Conservation (phyloP, 2,113 vertebrate genomes). For the Menura novaehollandiae region DNA sequence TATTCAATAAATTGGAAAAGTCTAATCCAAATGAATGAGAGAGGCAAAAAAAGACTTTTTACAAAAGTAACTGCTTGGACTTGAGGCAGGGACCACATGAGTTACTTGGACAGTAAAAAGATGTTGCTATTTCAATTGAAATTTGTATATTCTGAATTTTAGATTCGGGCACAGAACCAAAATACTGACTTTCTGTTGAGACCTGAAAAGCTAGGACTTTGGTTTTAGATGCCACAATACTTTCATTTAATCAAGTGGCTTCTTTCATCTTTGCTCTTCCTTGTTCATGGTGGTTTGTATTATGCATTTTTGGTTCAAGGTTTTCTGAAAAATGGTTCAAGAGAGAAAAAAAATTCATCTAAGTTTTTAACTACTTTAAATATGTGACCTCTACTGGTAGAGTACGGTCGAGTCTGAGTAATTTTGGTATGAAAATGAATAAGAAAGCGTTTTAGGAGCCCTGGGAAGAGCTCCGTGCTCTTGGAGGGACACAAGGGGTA, state of each 20-base stretch:
- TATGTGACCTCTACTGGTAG: background rate
- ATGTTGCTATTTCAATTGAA: background rate
- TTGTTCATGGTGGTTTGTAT: rapidly evolving
- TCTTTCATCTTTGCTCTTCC: background rate
- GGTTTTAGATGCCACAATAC: background rate
- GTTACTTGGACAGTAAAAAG: background rate
- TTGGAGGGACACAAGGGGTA: background rate
- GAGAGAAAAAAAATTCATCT: background rate
- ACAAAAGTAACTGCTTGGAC: background rate
- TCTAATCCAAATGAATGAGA: background rate
- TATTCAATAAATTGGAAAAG: background rate
- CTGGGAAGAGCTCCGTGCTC: background rate
- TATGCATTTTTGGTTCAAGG: background rate
- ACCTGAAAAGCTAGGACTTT: background rate
- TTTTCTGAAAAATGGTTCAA: background rate
- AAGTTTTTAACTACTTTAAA: background rate
- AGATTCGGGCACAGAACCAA: background rate
- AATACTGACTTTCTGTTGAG: background rate
- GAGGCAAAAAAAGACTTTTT: background rate
- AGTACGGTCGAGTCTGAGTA: background rate
- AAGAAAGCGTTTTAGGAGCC: background rate
- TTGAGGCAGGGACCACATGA: background rate
- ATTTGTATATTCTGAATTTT: background rate
- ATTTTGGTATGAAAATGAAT: background rate
- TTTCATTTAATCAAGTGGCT: background rate